These are phyloP conservation scores for Chelonia mydas DNA, from an alignment of 2,797 vertebrate genomes.

Conservation along the genomic window DNA sequence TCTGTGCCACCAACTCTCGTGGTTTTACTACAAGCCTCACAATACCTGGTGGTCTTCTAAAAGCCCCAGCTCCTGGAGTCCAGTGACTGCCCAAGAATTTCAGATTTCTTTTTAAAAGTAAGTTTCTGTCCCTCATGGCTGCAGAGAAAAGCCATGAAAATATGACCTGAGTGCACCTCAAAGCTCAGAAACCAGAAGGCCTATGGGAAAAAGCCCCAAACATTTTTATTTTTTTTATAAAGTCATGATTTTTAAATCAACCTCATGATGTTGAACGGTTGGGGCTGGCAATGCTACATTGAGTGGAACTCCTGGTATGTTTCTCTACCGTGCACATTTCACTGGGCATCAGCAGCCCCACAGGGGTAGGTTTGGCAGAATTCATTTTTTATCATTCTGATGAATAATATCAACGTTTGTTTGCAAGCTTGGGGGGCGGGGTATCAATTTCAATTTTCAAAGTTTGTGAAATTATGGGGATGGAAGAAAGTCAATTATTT, in stretches of 20 bases:
- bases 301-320: background rate
- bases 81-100: background rate
- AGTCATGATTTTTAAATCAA: background rate
- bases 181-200: background rate
- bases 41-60: background rate
- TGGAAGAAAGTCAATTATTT: background rate
- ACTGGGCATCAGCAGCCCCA: background rate
- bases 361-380: background rate
- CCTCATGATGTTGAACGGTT: background rate
- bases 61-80: accelerated
- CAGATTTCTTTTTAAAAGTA: background rate
- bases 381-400: background rate
- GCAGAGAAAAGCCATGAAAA: background rate
- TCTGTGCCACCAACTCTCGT: background rate
- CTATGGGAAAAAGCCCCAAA: background rate
- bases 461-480: background rate
- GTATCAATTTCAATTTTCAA: background rate
- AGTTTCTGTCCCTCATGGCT: background rate
- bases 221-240: background rate
- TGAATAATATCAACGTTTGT: background rate
- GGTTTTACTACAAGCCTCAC: background rate
- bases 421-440: background rate
- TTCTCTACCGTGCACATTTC: background rate
- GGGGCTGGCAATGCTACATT: background rate
- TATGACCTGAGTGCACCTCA: background rate